These are phyloP conservation scores for Microtus montanus DNA, from an alignment of 2,113 vertebrate species.

Conservation along the genomic window DNA sequence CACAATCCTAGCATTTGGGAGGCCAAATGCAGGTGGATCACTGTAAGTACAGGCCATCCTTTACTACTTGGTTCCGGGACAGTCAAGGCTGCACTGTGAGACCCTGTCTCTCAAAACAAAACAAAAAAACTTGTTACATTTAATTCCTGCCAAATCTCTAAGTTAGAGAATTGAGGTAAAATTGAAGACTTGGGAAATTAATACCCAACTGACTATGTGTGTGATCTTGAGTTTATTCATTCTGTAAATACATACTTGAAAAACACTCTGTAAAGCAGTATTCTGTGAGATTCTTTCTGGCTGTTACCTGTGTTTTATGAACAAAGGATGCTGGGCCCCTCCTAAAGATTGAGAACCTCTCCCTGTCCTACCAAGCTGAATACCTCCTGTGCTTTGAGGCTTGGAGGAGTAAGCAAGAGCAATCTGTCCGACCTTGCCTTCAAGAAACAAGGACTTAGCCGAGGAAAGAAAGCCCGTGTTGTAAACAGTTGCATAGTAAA, in stretches of 20 bases:
- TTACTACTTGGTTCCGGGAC: neutral
- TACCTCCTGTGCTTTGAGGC: neutral
- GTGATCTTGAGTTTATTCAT: conserved; percentile 29
- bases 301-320: neutral
- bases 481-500: neutral
- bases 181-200: conserved; percentile 29
- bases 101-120: neutral
- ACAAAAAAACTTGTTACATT: conserved; percentile 44
- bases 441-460: neutral
- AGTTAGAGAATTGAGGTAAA: neutral
- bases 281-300: conserved; percentile 17
- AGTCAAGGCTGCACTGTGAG: neutral
- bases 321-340: neutral
- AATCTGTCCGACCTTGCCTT: neutral
- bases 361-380: neutral
- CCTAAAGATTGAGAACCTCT: neutral
- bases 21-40: neutral
- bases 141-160: conserved; percentile 49
- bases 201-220: neutral
- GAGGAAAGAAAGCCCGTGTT: neutral
- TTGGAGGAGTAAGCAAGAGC: neutral
- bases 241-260: conserved; percentile 36
- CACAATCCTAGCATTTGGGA: neutral
- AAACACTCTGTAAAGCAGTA: neutral
- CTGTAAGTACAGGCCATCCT: neutral